Conservation (phyloP, 2,888 invertebrate species). For the Heliconius cydno region DNA sequence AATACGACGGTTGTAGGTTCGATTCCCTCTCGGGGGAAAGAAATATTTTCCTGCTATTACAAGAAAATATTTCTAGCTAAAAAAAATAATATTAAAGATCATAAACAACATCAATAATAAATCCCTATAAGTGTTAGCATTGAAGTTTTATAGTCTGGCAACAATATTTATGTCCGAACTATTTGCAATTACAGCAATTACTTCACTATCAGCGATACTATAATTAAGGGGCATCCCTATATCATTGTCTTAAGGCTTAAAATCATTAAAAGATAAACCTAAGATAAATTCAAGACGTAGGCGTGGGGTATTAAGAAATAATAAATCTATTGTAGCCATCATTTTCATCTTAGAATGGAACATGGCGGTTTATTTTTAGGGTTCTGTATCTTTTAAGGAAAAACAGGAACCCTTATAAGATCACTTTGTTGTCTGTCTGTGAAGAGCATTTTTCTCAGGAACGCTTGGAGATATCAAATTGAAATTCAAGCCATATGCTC, state of each 20-base stretch:
- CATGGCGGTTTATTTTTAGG: constrained; percentile 50
- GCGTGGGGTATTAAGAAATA: constrained; percentile 73
- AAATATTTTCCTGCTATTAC: too few species aligned
- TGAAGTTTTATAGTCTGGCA: constrained; percentile 12
- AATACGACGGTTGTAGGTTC: too few species aligned
- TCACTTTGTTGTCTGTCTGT: too few species aligned
- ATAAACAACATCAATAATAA: background rate
- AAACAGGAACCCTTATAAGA: too few species aligned
- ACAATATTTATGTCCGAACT: constrained; percentile 18
- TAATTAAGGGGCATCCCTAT: constrained; percentile 3
- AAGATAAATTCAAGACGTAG: constrained; percentile 54
- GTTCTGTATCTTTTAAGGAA: too few species aligned
- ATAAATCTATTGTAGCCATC: constrained; percentile 74
- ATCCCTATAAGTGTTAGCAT: constrained; percentile 2
- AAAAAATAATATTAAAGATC: background rate
- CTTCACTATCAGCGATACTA: constrained; percentile 10
- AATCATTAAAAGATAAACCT: constrained; percentile 21
- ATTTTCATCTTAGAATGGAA: constrained; percentile 60
- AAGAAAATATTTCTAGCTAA: too few species aligned
- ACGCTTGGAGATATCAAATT: too few species aligned
- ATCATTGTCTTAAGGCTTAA: constrained; percentile 11
- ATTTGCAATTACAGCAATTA: constrained; percentile 39
- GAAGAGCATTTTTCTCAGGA: too few species aligned
- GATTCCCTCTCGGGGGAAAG: too few species aligned
- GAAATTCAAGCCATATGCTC: too few species aligned